These are phyloP conservation scores for Apostichopus leukothele DNA, from an alignment of 53 echinoderm and acorn worm species.

Conservation along the genomic window DNA sequence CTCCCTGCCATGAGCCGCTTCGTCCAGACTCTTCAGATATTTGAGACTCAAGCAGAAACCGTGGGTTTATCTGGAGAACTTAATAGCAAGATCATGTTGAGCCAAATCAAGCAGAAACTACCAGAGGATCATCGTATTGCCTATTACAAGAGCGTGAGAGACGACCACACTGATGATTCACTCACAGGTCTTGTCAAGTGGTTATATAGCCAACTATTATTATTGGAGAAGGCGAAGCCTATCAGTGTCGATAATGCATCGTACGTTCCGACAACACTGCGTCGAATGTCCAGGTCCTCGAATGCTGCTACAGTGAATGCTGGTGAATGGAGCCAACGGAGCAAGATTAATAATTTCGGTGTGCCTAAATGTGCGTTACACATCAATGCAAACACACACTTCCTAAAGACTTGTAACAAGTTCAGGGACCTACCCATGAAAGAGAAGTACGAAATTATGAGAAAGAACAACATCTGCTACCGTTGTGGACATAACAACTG, in stretches of 20 bases:
- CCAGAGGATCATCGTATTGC: constrained; percentile 87
- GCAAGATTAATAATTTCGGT: neutral
- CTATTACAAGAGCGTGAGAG: constrained; percentile 74
- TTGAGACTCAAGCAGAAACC: constrained; percentile 69
- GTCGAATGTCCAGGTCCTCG: constrained; percentile 35
- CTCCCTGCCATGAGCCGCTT: constrained; percentile 67
- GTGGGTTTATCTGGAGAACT: constrained; percentile 71
- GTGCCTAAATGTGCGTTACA: constrained; percentile 55
- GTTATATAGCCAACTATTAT: constrained; percentile 69
- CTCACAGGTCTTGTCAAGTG: constrained; percentile 80
- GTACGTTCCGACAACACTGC: neutral
- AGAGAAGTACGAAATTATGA: constrained; percentile 59
- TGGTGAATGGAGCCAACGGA: neutral
- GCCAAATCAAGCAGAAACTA: constrained; percentile 72
- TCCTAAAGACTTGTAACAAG: constrained; percentile 63
- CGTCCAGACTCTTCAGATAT: constrained; percentile 68
- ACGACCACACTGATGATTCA: constrained; percentile 60
- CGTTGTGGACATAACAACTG: constrained; percentile 56
- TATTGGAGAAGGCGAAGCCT: constrained; percentile 64
- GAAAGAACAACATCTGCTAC: constrained; percentile 46
- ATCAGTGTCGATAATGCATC: constrained; percentile 21
- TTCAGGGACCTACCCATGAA: constrained; percentile 42
- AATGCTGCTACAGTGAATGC: constrained; percentile 57
- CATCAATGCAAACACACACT: constrained; percentile 52
- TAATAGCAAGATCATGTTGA: constrained; percentile 82